These are phyloP conservation scores for Odontothrips loti DNA, from an alignment of 2,888 invertebrate genomes.

Conservation along the genomic window DNA sequence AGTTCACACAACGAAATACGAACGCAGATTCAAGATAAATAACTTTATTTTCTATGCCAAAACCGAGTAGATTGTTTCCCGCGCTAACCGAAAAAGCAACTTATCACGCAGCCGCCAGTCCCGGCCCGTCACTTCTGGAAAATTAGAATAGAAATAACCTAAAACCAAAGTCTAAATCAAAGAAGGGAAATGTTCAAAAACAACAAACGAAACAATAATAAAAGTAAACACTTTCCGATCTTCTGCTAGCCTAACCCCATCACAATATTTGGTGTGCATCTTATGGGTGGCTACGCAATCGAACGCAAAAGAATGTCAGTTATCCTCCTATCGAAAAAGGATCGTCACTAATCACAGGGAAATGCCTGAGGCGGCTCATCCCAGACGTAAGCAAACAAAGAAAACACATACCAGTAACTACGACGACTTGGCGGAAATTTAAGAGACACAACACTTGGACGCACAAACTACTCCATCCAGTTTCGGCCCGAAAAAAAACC, in stretches of 20 bases:
- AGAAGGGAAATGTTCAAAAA: not conserved
- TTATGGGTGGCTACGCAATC: slow-evolving; percentile 27
- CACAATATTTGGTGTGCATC: slow-evolving; percentile 6
- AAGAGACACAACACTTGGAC: not conserved
- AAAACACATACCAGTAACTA: not conserved
- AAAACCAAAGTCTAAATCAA: too few relatives aligned
- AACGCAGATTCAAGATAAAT: too few relatives aligned
- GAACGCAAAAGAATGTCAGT: slow-evolving; percentile 5
- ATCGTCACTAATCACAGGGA: slow-evolving; percentile 8
- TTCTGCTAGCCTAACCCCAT: slow-evolving; percentile 29
- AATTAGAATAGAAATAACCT: too few relatives aligned
- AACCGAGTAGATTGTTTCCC: not conserved
- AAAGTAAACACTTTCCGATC: slow-evolving; percentile 6
- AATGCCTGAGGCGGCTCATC: not conserved
- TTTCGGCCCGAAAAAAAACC: not conserved
- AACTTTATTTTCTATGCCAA: not conserved
- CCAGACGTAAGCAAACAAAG: not conserved
- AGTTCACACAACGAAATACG: too few relatives aligned
- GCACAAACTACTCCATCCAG: not conserved
- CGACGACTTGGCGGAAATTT: not conserved
- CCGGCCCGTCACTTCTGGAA: too few relatives aligned
- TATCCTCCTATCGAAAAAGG: slow-evolving; percentile 28
- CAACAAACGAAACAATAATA: not conserved
- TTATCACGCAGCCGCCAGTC: too few relatives aligned
- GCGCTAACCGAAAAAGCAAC: slow-evolving; percentile 7